Conservation (phyloP, 1,140 invertebrate species). For the Anadara kagoshimensis region DNA sequence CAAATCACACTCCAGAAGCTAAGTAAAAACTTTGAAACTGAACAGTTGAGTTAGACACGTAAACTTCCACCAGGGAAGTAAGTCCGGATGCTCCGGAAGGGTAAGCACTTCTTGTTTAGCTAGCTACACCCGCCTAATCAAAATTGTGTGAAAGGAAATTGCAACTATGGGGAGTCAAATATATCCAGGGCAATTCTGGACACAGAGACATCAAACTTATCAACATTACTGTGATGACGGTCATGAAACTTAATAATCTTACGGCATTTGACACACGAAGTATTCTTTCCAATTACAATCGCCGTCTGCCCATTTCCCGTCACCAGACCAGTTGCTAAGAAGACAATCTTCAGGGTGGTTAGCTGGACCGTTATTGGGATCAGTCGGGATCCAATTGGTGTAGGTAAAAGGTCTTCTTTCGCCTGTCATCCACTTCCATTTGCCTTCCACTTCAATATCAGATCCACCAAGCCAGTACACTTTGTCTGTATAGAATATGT, state of each 20-base stretch:
- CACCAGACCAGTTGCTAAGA: conserved; percentile 16
- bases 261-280: conserved; percentile 34
- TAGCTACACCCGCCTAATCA: too few species aligned
- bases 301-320: conserved; percentile 30
- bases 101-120: too few species aligned
- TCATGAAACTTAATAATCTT: conserved; percentile 6
- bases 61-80: too few species aligned
- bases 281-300: conserved; percentile 39
- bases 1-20: too few species aligned
- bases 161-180: too few species aligned
- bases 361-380: conserved; percentile 21
- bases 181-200: too few species aligned
- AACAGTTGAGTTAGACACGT: too few species aligned
- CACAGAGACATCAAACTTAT: too few species aligned
- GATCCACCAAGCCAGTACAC: conserved; percentile 21
- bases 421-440: conserved; percentile 13
- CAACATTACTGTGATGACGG: too few species aligned
- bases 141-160: too few species aligned
- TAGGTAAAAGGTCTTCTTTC: not conserved
- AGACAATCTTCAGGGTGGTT: conserved; percentile 31
- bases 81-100: too few species aligned
- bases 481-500: not conserved
- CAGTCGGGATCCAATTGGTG: conserved; percentile 12
- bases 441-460: conserved; percentile 17
- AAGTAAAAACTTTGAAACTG: too few species aligned